Evolutionary conservation across 2,113 vertebrate species (phyloP).

Genomic region (Leucopsar rothschildi): DNA sequence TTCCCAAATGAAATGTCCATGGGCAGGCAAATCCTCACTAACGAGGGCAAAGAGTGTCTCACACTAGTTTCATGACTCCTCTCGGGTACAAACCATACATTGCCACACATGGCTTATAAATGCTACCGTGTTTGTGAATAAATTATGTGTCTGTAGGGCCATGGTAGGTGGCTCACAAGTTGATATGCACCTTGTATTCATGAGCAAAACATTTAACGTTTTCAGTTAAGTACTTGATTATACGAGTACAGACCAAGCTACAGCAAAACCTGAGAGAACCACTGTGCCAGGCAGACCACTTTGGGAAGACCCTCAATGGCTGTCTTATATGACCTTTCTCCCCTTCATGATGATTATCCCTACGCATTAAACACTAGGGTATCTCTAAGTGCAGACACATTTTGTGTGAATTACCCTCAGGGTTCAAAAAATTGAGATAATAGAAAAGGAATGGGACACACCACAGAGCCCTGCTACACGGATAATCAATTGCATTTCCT

Average conservation of each 20-base stretch:
- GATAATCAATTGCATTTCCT: background rate
- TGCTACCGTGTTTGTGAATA: background rate
- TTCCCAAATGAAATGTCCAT: background rate
- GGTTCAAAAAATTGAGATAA: background rate
- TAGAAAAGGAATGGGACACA: background rate
- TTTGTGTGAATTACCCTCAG: background rate
- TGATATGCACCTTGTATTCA: background rate
- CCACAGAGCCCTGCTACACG: background rate
- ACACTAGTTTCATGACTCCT: background rate
- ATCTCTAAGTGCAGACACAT: background rate
- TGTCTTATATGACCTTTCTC: background rate
- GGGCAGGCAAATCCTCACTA: background rate
- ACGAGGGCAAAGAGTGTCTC: background rate
- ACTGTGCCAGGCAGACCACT: background rate
- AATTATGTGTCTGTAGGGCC: background rate
- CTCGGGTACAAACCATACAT: background rate
- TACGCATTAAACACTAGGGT: background rate
- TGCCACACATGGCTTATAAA: background rate
- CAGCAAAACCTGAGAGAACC: background rate
- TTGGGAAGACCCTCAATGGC: background rate
- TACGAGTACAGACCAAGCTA: background rate
- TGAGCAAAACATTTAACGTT: background rate
- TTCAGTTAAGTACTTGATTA: background rate
- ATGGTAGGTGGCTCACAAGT: background rate
- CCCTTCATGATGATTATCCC: background rate